Percentiles rank a stretch among this genome's conserved stretches.
Evolutionary conservation across 2,888 invertebrate genomes (phyloP).

Genomic region (Acanthosepion esculentum): DNA sequence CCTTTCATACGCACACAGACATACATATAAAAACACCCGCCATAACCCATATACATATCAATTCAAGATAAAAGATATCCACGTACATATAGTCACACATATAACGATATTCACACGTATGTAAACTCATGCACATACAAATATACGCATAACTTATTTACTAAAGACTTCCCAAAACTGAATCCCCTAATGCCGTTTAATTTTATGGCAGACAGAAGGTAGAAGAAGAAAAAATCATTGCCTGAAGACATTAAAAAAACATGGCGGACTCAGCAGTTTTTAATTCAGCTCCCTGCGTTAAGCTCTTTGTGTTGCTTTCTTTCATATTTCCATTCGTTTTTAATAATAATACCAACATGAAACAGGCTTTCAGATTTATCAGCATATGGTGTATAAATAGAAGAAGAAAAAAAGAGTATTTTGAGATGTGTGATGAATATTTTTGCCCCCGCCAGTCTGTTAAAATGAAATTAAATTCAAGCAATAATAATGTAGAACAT

Average conservation of each 20-base stretch:
- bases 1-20: background rate
- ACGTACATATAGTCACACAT: too few relatives aligned
- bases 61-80: too few relatives aligned
- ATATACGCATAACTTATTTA: too few relatives aligned
- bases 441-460: background rate
- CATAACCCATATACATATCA: background rate
- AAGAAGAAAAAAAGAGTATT: background rate
- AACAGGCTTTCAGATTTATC: background rate
- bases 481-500: background rate
- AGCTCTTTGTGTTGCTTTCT: background rate
- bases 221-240: background rate
- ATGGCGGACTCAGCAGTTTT: background rate
- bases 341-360: background rate
- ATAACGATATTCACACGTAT: too few relatives aligned
- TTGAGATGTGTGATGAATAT: background rate
- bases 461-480: background rate
- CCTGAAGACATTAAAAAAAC: background rate
- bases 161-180: too few relatives aligned
- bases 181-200: background rate
- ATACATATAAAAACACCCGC: background rate
- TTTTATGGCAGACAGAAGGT: background rate
- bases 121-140: too few relatives aligned
- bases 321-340: background rate
- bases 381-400: background rate
- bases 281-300: background rate